Conservation (phyloP, 2,113 vertebrate species). For the Ophthalmolycus amberensis region DNA sequence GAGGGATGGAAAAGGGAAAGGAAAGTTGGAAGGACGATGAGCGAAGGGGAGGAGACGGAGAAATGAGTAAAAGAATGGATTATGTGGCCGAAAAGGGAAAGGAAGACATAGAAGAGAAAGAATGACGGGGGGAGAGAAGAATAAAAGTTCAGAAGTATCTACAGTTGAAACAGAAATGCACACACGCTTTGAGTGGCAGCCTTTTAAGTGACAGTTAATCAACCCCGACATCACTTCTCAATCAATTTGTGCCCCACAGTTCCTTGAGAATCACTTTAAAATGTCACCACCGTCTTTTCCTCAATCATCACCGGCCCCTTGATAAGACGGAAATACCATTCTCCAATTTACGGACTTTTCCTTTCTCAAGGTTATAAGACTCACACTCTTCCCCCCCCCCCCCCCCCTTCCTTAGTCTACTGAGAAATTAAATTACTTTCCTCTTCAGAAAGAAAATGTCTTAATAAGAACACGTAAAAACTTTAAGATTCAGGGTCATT, state of each 20-base stretch:
- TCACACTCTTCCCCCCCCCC: too few relatives aligned
- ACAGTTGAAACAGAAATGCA: neutral
- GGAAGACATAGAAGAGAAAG: neutral
- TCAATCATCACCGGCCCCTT: neutral
- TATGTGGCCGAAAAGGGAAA: neutral
- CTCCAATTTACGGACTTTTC: conserved; percentile 6
- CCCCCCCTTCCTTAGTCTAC: neutral
- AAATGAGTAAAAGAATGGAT: neutral
- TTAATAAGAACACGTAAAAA: conserved; percentile 33
- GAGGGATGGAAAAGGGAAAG: neutral
- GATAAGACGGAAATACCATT: conserved; percentile 11
- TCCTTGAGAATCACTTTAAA: conserved; percentile 30
- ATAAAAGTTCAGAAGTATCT: conserved; percentile 9
- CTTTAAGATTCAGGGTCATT: conserved; percentile 24
- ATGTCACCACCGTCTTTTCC: neutral
- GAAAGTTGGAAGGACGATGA: neutral
- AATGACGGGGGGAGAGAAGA: neutral
- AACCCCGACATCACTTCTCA: conserved; percentile 1
- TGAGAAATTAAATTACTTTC: neutral
- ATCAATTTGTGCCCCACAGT: neutral
- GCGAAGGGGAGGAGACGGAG: neutral
- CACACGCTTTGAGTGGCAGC: neutral
- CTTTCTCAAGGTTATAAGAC: conserved; percentile 10
- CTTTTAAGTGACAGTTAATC: conserved; percentile 20
- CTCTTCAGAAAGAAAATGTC: neutral